phyloP scores from a whole-genome alignment of 1,140 invertebrate genomes.

The Stenopsyche tienmushanensis region DNA sequence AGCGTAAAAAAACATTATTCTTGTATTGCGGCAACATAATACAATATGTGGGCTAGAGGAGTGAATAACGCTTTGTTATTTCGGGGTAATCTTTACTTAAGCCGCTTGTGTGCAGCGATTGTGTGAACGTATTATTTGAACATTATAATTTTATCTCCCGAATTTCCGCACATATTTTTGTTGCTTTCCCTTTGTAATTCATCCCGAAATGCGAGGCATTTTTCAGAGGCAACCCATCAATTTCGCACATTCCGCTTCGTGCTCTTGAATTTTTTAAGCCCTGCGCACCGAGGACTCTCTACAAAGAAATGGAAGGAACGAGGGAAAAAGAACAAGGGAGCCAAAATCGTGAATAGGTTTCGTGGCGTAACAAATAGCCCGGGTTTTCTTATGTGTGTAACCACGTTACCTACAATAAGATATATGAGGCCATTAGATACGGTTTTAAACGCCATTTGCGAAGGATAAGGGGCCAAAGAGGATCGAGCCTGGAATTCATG shows the following conservation, averaged over 20 bases:
- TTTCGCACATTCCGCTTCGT: neutral
- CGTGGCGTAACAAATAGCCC: conserved; percentile 29
- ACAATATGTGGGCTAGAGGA: neutral
- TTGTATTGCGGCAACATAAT: too few species aligned
- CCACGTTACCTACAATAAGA: conserved; percentile 27
- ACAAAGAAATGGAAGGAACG: neutral
- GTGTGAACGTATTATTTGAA: too few species aligned
- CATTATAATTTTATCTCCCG: neutral
- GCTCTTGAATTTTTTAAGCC: conserved; percentile 1
- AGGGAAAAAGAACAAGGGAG: neutral
- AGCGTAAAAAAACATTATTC: too few species aligned
- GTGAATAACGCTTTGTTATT: neutral
- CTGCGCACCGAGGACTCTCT: neutral
- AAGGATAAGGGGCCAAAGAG: conserved; percentile 19
- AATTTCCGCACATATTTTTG: neutral
- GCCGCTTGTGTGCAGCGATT: too few species aligned
- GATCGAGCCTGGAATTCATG: too few species aligned
- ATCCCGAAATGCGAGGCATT: conserved; percentile 3
- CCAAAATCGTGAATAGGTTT: conserved; percentile 1
- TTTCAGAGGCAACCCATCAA: conserved; percentile 3
- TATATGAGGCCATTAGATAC: conserved; percentile 39
- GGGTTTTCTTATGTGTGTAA: conserved; percentile 33
- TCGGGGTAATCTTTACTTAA: too few species aligned
- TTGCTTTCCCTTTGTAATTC: neutral
- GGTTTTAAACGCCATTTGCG: conserved; percentile 41